A percentile compares a stretch with the other conserved stretches of the same genome.
Evolutionary conservation across 2,888 invertebrate genomes (phyloP).

Genomic region (Hemicrepidius hirtus): DNA sequence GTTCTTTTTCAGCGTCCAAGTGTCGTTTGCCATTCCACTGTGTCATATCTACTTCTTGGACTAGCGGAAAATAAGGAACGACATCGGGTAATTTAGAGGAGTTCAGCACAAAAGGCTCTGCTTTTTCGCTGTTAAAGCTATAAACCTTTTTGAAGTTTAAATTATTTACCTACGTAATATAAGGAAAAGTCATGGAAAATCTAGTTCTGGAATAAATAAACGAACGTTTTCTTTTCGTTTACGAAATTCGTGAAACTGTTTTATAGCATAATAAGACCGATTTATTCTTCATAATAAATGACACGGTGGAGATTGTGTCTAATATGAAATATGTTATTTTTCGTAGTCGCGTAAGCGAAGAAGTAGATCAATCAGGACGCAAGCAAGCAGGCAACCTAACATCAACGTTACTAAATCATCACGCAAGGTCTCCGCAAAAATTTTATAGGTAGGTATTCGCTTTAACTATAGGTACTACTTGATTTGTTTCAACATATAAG

Average conservation of each 20-base stretch:
- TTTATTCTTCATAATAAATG: constrained; percentile 50
- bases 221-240: background rate
- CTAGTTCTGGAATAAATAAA: background rate
- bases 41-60: constrained; percentile 35
- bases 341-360: constrained; percentile 37
- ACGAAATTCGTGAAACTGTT: constrained; percentile 1
- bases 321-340: constrained; percentile 51
- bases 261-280: constrained; percentile 25
- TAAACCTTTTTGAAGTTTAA: constrained; percentile 7
- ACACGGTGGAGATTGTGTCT: constrained; percentile 51
- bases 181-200: constrained; percentile 22
- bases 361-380: constrained; percentile 58
- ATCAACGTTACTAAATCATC: constrained; percentile 56
- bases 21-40: constrained; percentile 32
- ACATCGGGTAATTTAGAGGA: constrained; percentile 22
- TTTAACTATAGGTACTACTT: too few species aligned
- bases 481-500: background rate
- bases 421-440: constrained; percentile 52
- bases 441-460: constrained; percentile 1
- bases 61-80: constrained; percentile 29
- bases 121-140: too few species aligned
- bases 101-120: background rate
- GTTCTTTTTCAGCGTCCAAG: constrained; percentile 19
- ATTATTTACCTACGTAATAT: constrained; percentile 4
- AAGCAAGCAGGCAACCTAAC: constrained; percentile 58